Evolutionary conservation across 2,113 vertebrate genomes (phyloP).

Genomic region (Nycticryphes semicollaris): DNA sequence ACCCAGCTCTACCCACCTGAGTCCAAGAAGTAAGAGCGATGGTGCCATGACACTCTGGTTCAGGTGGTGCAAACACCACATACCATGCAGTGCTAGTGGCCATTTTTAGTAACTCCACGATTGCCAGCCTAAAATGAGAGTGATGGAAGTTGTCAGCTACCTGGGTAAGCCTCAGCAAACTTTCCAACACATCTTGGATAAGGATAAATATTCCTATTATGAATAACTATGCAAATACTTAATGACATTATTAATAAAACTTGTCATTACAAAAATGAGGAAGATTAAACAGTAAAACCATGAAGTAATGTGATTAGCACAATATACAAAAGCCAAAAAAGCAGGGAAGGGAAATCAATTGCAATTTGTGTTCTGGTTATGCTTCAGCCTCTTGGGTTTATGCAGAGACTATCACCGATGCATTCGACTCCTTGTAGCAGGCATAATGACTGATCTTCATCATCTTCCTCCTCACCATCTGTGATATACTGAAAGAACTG

Average conservation of each 20-base stretch:
- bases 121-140: neutral
- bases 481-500: neutral
- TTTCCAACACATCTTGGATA: neutral
- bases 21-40: neutral
- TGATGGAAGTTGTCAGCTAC: neutral
- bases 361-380: neutral
- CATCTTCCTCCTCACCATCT: neutral
- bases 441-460: neutral
- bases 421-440: neutral
- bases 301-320: neutral
- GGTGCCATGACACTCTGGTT: neutral
- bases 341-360: neutral
- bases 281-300: neutral
- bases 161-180: neutral
- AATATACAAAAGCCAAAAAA: neutral
- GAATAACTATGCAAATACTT: neutral
- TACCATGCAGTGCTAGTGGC: neutral
- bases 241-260: neutral
- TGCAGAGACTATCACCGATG: neutral
- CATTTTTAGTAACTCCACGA: neutral
- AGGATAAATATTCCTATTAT: neutral
- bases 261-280: neutral
- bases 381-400: neutral
- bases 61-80: neutral
- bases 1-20: neutral